These are phyloP conservation scores for Cirrhinus mrigala DNA, from an alignment of 2,797 vertebrate species.

Conservation along the genomic window DNA sequence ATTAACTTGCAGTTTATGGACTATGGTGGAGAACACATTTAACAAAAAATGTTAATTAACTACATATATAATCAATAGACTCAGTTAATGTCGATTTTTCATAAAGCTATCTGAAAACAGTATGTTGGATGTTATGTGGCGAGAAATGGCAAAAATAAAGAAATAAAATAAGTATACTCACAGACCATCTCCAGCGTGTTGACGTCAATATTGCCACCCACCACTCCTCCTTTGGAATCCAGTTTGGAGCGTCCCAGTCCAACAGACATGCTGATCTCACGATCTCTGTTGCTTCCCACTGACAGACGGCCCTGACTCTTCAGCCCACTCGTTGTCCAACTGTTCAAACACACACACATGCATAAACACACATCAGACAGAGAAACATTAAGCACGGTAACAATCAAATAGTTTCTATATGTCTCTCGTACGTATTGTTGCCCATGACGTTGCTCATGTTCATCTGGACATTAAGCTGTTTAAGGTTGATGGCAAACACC, in stretches of 20 bases:
- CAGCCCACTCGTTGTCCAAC: slow-evolving; percentile 98
- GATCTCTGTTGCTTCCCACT: slow-evolving; percentile 94
- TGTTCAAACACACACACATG: slow-evolving; percentile 64
- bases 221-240: slow-evolving; percentile 97
- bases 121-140: neutral
- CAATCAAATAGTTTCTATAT: neutral
- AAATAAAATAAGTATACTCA: slow-evolving; percentile 82
- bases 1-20: neutral
- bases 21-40: neutral
- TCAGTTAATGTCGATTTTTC: neutral
- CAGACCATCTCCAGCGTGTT: slow-evolving; percentile 99
- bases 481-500: slow-evolving; percentile 97
- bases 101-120: neutral
- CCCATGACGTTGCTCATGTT: slow-evolving; percentile 99
- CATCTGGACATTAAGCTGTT: slow-evolving; percentile 97
- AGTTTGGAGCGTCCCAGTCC: slow-evolving; percentile 96
- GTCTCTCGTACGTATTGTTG: slow-evolving; percentile 92
- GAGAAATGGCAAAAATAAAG: neutral
- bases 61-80: neutral
- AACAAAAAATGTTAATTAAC: neutral
- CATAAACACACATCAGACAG: slow-evolving; percentile 10
- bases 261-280: slow-evolving; percentile 98
- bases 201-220: slow-evolving; percentile 98
- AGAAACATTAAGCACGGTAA: neutral
- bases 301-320: slow-evolving; percentile 98